These are phyloP conservation scores for Plodia interpunctella DNA, from an alignment of 1,140 invertebrate genomes.

Conservation along the genomic window DNA sequence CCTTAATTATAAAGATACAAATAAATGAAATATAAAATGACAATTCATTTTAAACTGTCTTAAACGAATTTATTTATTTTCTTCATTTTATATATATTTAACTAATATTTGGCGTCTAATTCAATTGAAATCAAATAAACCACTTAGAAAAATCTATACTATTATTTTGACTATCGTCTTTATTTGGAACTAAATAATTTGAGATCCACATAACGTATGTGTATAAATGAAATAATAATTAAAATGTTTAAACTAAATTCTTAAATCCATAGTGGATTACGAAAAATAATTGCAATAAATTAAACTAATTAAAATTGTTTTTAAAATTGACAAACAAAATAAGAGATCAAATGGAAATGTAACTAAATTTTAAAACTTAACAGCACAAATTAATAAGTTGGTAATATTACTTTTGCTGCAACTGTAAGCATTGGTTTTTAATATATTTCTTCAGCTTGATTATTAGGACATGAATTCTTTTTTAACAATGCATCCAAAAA, in stretches of 20 bases:
- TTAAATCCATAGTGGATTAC: conserved; percentile 27
- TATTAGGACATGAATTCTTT: conserved; percentile 17
- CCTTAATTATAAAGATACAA: conserved; percentile 21
- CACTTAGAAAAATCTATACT: conserved; percentile 33
- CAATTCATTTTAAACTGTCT: conserved; percentile 5
- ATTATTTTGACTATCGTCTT: conserved; percentile 61
- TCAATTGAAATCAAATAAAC: conserved; percentile 39
- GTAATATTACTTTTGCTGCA: conserved; percentile 14
- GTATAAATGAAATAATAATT: conserved; percentile 18
- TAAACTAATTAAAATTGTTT: conserved; percentile 47
- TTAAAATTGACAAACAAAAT: conserved; percentile 63
- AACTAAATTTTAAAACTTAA: conserved; percentile 65
- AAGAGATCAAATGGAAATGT: conserved; percentile 72
- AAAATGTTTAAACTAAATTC: conserved; percentile 38
- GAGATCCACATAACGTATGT: conserved; percentile 56
- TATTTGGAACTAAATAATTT: conserved; percentile 71
- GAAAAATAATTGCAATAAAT: conserved; percentile 52
- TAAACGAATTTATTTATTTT: conserved; percentile 10
- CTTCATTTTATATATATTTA: conserved; percentile 36
- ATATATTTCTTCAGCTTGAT: conserved; percentile 5
- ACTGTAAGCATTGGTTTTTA: conserved; percentile 22
- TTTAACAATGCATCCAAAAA: conserved; percentile 27
- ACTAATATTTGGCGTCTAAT: conserved; percentile 71
- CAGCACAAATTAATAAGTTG: conserved; percentile 40
- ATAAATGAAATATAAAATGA: conserved; percentile 12